Evolutionary conservation across 2,797 vertebrate genomes (phyloP), one percentile per base, ranked within the genome.

Genomic region (Sylvilagus floridanus): DNA sequence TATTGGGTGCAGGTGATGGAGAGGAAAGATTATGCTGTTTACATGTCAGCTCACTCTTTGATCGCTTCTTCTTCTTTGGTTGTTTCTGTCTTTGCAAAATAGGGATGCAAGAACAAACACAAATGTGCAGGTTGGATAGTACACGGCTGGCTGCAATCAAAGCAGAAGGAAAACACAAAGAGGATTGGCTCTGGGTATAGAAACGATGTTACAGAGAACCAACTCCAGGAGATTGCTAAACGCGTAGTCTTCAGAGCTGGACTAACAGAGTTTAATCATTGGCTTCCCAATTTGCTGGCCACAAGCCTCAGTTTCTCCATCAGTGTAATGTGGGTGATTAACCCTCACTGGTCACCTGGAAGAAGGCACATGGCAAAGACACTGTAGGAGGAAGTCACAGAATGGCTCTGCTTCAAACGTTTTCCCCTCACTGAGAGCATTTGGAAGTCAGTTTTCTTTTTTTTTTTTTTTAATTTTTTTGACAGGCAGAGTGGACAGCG

Each of bases 21-120:
- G 30, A 81, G 65, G 71, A 86, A 92, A 90, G 28, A 73, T 30
- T 26, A 66, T 65, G 83, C 22, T 32, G 21, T 77, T 69, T 73
- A 84, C 16, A 73, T 92, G 57, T 7, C 84, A 94, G 13, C 17
- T 3, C 16, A 84, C 14, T 77, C 60, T 72, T 32, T 54, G 60
- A 60, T 82, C 50, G 32, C 4, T 37, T 69, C 89, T 65, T 52
- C 75, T 62, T 83, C 86, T 54, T 26, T 37, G 10, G 2, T 10
- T 63, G 1, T 83, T 88, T 26, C 63, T 93, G 60, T 28, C n/a
- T 91, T 47, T 79, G 16, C 0, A 62, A 95, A 96, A 73, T 22
- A 71, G 3, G n/a, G 90, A 79, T 26, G 7, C 4, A 11, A 52
- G 32, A 32, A 88, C 37, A 35, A 26, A 10, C 54, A 32, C 57